phyloP scores from a whole-genome alignment of 2,888 invertebrate species.

The Drosophila paracracens region DNA sequence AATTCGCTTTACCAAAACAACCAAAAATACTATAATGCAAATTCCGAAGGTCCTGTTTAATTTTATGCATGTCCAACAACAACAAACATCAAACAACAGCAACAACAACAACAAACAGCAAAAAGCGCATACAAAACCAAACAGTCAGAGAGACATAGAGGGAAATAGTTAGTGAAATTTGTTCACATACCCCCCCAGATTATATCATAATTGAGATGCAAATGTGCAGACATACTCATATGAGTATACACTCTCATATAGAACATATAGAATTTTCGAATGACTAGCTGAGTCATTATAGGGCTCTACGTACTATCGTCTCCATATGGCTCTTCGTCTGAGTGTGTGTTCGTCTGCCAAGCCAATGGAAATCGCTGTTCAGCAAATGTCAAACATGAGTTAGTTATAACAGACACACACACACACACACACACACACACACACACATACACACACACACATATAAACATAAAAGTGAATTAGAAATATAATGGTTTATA shows the following conservation, averaged over 20 bases:
- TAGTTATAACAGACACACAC: slow-evolving; percentile 18
- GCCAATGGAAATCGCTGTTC: slow-evolving; percentile 20
- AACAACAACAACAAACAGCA: slow-evolving; percentile 15
- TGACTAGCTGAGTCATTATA: background rate
- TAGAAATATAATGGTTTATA: slow-evolving; percentile 39
- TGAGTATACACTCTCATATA: background rate
- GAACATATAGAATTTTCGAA: slow-evolving; percentile 2
- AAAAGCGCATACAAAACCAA: slow-evolving; percentile 12
- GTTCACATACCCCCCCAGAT: background rate
- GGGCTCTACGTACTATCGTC: slow-evolving; percentile 2
- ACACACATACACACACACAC: background rate
- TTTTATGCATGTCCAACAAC: slow-evolving; percentile 38
- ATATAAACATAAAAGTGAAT: slow-evolving; percentile 14
- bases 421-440: background rate
- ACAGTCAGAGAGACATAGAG: slow-evolving; percentile 3
- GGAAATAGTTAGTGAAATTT: slow-evolving; percentile 4
- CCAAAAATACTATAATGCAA: slow-evolving; percentile 26
- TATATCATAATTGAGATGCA: slow-evolving; percentile 12
- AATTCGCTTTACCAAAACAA: slow-evolving; percentile 22
- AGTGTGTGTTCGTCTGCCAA: slow-evolving; percentile 12
- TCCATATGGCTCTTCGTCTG: slow-evolving; percentile 2
- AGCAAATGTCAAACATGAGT: slow-evolving; percentile 13
- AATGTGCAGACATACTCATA: slow-evolving; percentile 10
- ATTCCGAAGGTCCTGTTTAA: slow-evolving; percentile 31
- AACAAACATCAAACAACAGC: slow-evolving; percentile 8